Conservation (phyloP, 2,113 vertebrate genomes). For the Hippocampus comes region DNA sequence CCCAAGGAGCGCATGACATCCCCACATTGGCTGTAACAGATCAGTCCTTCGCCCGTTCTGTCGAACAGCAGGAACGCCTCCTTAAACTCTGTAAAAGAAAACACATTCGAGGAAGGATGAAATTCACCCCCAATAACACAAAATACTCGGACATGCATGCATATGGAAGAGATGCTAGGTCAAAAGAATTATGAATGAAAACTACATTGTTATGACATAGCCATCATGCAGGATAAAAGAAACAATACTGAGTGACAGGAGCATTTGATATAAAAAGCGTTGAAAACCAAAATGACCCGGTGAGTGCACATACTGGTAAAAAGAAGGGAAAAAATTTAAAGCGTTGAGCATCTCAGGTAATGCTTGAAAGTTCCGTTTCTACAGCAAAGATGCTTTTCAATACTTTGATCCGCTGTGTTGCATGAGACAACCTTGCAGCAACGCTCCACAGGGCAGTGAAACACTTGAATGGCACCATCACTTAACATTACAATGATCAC, state of each 20-base stretch:
- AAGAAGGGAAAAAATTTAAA: neutral
- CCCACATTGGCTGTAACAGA: conserved; percentile 86
- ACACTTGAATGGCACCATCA: neutral
- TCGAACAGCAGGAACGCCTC: conserved; percentile 94
- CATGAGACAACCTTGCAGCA: neutral
- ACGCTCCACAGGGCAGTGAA: neutral
- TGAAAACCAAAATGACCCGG: neutral
- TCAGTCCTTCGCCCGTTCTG: conserved; percentile 88
- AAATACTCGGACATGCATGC: neutral
- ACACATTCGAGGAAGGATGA: neutral
- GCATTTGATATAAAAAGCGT: neutral
- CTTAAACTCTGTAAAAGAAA: conserved; percentile 82
- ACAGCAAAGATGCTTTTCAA: neutral
- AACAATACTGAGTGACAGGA: neutral
- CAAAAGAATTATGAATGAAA: neutral
- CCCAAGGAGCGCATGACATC: conserved; percentile 92
- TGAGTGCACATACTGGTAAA: neutral
- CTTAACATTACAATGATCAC: no score
- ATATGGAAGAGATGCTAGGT: neutral
- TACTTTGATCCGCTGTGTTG: neutral
- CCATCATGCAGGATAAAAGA: neutral
- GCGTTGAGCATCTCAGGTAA: neutral
- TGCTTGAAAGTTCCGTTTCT: neutral
- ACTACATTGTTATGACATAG: neutral
- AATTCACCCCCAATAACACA: neutral